Conservation (phyloP, 2,113 vertebrate species). For the Pyxicephalus adspersus region DNA sequence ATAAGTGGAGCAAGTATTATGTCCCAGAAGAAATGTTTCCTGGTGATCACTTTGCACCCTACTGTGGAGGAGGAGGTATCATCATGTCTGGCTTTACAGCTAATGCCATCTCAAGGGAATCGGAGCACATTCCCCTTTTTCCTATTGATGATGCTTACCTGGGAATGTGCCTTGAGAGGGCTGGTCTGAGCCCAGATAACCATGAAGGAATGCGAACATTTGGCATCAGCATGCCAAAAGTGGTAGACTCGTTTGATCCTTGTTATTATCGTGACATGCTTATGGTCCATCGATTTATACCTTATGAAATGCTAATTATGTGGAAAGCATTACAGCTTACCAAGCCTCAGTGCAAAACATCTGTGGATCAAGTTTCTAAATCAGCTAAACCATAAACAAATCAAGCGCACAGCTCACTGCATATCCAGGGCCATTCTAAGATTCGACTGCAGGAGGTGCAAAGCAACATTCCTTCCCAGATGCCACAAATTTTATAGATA, state of each 20-base stretch:
- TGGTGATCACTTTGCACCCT: constrained; percentile 67
- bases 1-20: constrained; percentile 72
- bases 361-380: background rate
- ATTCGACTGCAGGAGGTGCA: too few relatives aligned
- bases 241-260: constrained; percentile 63
- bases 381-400: background rate
- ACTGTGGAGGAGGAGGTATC: constrained; percentile 77
- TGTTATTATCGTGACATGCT: constrained; percentile 73
- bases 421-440: too few relatives aligned
- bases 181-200: constrained; percentile 65
- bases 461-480: too few relatives aligned
- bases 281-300: constrained; percentile 75
- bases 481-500: too few relatives aligned
- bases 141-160: constrained; percentile 64
- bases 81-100: constrained; percentile 73
- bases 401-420: too few relatives aligned
- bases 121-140: constrained; percentile 71
- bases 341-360: constrained; percentile 60
- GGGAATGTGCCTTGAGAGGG: constrained; percentile 76
- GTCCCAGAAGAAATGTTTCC: constrained; percentile 72
- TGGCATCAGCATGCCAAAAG: constrained; percentile 62
- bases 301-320: constrained; percentile 70
- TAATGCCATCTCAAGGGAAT: constrained; percentile 68
- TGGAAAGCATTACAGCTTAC: constrained; percentile 70
- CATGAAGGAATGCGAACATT: constrained; percentile 71